These are phyloP conservation scores for Deroptyus accipitrinus DNA, from an alignment of 2,113 vertebrate species.

Conservation along the genomic window DNA sequence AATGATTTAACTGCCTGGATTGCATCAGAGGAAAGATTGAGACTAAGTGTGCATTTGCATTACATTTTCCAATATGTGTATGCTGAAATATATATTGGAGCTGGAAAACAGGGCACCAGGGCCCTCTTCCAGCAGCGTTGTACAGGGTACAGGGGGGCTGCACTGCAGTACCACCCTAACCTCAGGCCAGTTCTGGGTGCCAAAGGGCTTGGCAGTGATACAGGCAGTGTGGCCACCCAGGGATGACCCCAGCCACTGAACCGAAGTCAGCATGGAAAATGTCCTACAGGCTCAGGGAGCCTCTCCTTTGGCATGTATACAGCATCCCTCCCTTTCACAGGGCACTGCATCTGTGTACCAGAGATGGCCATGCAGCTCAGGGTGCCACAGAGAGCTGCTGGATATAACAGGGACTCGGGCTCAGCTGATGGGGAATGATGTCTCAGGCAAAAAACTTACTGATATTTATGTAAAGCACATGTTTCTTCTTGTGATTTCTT, in stretches of 20 bases:
- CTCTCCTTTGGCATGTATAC: not conserved
- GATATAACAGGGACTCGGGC: not conserved
- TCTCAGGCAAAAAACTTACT: not conserved
- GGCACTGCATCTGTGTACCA: not conserved
- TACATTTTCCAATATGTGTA: not conserved
- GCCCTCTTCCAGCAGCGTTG: not conserved
- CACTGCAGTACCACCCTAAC: not conserved
- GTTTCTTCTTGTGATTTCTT: not conserved
- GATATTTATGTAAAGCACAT: not conserved
- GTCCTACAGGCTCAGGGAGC: not conserved
- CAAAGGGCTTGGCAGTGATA: not conserved
- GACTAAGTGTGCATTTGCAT: not conserved
- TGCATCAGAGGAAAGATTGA: not conserved
- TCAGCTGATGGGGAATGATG: not conserved
- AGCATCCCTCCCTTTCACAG: rapidly evolving
- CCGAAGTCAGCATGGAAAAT: not conserved
- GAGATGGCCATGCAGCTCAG: rapidly evolving
- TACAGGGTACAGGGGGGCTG: not conserved
- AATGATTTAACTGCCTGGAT: not conserved
- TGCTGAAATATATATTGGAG: not conserved
- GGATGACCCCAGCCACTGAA: not conserved
- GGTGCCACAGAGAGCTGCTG: not conserved
- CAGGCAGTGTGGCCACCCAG: too few species aligned
- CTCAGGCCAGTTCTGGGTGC: not conserved
- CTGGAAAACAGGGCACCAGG: not conserved